Conservation (phyloP, 1,140 invertebrate species). For the Musca vetustissima region DNA sequence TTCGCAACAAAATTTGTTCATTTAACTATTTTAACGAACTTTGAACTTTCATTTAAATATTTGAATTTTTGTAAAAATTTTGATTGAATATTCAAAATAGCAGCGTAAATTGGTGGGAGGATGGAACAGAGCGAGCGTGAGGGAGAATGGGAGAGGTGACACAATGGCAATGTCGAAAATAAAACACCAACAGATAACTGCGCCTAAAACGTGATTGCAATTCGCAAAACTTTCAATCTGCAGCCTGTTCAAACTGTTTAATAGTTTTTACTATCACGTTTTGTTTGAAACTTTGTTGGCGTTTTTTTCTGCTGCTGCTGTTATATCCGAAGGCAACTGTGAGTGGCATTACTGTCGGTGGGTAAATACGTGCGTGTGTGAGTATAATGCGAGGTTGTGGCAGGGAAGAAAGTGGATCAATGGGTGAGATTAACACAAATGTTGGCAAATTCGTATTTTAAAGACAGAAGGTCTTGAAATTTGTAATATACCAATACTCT, state of each 20-base stretch:
- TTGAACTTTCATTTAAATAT: too few relatives aligned
- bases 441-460: too few relatives aligned
- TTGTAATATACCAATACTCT: too few relatives aligned
- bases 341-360: too few relatives aligned
- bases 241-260: conserved; percentile 11
- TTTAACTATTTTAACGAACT: neutral
- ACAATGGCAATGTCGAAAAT: neutral
- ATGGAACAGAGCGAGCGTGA: neutral
- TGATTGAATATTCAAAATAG: conserved; percentile 16
- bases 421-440: too few relatives aligned
- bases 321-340: neutral
- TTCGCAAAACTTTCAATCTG: conserved; percentile 11
- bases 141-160: neutral
- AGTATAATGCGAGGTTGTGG: neutral
- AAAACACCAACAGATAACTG: conserved; percentile 21
- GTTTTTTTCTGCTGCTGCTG: too few relatives aligned
- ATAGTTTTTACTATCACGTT: conserved; percentile 3
- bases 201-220: conserved; percentile 23
- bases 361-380: neutral
- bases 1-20: neutral
- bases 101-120: neutral
- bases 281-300: neutral
- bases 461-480: too few relatives aligned
- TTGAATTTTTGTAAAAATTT: neutral
- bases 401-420: too few relatives aligned